These are phyloP conservation scores for Apeltes quadracus DNA, from an alignment of 2,113 vertebrate species.

Conservation along the genomic window DNA sequence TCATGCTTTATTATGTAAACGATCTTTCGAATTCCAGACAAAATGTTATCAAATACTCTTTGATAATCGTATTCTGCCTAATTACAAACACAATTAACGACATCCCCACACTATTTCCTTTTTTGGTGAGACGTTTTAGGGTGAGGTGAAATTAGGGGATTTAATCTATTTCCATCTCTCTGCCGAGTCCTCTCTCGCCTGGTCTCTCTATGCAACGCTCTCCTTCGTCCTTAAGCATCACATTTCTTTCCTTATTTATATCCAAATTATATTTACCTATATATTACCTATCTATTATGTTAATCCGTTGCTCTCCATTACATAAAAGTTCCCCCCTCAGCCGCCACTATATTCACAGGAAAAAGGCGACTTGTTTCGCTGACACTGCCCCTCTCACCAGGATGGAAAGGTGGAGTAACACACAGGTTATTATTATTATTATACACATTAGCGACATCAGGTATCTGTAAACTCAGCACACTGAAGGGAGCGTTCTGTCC, in stretches of 20 bases:
- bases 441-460: constrained; percentile 36
- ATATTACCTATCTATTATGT: background rate
- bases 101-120: background rate
- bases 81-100: background rate
- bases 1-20: background rate
- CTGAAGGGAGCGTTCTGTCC: background rate
- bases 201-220: constrained; percentile 5
- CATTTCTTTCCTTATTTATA: constrained; percentile 21
- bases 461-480: constrained; percentile 25
- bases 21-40: background rate
- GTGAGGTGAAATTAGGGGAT: background rate
- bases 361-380: constrained; percentile 28
- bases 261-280: constrained; percentile 16
- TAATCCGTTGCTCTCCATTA: constrained; percentile 23
- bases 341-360: constrained; percentile 22
- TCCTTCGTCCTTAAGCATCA: background rate
- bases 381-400: constrained; percentile 51
- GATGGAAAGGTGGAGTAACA: constrained; percentile 43
- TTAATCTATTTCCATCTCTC: background rate
- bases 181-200: background rate
- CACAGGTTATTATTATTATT: no score
- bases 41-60: background rate
- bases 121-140: background rate
- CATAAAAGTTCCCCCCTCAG: constrained; percentile 47
- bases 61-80: background rate